These are phyloP conservation scores for Lamellibrachia columna DNA, from an alignment of 2,888 invertebrate species.

Conservation along the genomic window DNA sequence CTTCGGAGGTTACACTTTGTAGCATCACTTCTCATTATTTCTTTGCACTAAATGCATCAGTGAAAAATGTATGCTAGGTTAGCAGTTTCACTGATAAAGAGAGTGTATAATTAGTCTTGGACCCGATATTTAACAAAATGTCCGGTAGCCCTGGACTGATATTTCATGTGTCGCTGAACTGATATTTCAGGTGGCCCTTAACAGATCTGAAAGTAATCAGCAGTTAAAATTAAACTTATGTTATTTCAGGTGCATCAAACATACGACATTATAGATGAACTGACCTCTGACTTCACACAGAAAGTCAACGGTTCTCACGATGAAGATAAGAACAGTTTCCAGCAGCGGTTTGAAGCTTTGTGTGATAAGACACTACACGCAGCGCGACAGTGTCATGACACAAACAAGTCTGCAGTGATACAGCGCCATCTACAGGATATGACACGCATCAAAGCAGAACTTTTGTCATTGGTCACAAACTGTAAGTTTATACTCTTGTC, in stretches of 20 bases:
- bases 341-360: neutral
- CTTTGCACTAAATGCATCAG: no score
- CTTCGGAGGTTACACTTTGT: no score
- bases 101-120: no score
- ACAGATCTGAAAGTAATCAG: neutral
- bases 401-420: neutral
- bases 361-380: neutral
- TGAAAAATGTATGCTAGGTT: no score
- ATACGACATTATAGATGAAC: neutral
- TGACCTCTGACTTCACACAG: neutral
- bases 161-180: neutral
- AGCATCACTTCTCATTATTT: no score
- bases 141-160: neutral
- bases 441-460: slow-evolving; percentile 8
- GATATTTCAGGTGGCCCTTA: neutral
- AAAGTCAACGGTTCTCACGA: neutral
- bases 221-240: neutral
- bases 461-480: neutral
- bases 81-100: no score
- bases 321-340: neutral
- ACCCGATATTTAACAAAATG: neutral
- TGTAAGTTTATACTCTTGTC: neutral
- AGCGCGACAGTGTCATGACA: neutral
- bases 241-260: neutral
- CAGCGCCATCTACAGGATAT: slow-evolving; percentile 4